Evolutionary conservation across 2,113 vertebrate genomes (phyloP).

Genomic region (Galbula dea): DNA sequence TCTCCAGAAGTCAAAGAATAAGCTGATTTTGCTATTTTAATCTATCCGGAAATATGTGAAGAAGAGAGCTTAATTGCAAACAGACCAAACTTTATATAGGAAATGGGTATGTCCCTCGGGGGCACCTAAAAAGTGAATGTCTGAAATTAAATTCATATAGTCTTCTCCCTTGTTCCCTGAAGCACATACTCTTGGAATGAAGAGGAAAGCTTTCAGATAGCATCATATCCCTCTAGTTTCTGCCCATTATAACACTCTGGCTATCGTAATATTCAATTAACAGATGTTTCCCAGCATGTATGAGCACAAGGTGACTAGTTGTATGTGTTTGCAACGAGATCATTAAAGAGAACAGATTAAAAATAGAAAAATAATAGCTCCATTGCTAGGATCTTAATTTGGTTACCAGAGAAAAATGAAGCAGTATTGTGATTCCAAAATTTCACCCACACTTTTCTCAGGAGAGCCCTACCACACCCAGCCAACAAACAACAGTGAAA

Average conservation of each 20-base stretch:
- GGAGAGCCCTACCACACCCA: not conserved
- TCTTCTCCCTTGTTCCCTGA: conserved; percentile 42
- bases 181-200: conserved; percentile 43
- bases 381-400: not conserved
- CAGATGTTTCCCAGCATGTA: conserved; percentile 42
- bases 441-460: conserved; percentile 35
- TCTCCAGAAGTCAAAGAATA: conserved; percentile 73
- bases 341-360: conserved; percentile 3
- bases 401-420: not conserved
- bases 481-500: not conserved
- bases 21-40: conserved; percentile 79
- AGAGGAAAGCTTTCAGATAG: conserved; percentile 32
- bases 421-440: not conserved
- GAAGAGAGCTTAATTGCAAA: conserved; percentile 76
- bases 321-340: conserved; percentile 7
- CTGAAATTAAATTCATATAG: conserved; percentile 68
- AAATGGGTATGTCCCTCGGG: conserved; percentile 66
- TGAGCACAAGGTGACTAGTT: not conserved
- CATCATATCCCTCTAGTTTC: conserved; percentile 43
- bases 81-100: conserved; percentile 78
- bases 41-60: conserved; percentile 77
- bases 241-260: conserved; percentile 8
- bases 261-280: conserved; percentile 42
- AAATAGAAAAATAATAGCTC: not conserved
- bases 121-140: conserved; percentile 72